Percentiles rank a stretch among this genome's conserved stretches.
phyloP scores from a whole-genome alignment of 2,113 vertebrate species.

The Pluvialis apricaria region DNA sequence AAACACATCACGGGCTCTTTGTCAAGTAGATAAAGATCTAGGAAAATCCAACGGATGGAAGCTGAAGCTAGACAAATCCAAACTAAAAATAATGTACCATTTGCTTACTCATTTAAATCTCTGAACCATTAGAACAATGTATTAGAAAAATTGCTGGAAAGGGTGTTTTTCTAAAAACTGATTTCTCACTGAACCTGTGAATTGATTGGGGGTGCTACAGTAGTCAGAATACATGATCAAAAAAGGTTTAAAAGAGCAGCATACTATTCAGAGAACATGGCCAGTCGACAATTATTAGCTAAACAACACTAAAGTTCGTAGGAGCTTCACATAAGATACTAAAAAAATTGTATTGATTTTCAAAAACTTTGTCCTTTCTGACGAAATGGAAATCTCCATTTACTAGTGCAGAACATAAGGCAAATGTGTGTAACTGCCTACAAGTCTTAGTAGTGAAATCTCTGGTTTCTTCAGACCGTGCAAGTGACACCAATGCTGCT shows the following conservation, averaged over 20 bases:
- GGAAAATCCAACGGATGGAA: background rate
- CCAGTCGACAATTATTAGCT: background rate
- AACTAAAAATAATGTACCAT: background rate
- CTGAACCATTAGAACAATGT: background rate
- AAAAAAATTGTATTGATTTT: background rate
- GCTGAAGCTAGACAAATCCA: background rate
- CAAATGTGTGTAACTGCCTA: background rate
- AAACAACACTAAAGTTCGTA: background rate
- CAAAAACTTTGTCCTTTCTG: background rate
- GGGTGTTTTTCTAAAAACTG: background rate
- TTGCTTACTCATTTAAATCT: background rate
- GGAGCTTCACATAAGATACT: background rate
- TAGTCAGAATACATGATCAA: background rate
- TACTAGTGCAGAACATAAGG: background rate
- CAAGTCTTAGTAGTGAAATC: background rate
- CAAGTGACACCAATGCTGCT: background rate
- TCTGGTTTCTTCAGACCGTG: background rate
- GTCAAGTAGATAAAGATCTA: background rate
- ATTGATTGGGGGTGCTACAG: background rate
- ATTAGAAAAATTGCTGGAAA: background rate
- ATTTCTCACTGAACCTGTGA: background rate
- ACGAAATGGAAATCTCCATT: background rate
- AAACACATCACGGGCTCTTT: background rate
- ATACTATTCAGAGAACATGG: background rate
- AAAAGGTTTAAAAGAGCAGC: background rate